A percentile compares a stretch with the other conserved stretches of the same genome.
phyloP scores from a whole-genome alignment of 2,797 vertebrate genomes.

The Cirrhinus molitorella region DNA sequence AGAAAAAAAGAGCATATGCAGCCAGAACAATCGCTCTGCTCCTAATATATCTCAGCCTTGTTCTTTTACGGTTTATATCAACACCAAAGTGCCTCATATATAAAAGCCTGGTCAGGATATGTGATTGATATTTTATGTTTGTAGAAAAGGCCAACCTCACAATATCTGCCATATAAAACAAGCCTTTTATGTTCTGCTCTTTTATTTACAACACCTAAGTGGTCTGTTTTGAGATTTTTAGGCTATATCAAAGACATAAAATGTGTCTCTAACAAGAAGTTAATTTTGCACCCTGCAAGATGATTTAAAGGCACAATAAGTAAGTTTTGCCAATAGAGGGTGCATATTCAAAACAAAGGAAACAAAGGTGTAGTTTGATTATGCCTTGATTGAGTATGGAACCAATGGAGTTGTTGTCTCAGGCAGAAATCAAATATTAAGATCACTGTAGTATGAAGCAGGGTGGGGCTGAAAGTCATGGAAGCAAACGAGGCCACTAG shows the following conservation, averaged over 20 bases:
- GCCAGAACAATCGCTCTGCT: neutral
- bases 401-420: too few relatives aligned
- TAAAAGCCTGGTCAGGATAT: neutral
- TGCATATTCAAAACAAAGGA: too few relatives aligned
- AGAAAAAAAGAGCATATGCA: neutral
- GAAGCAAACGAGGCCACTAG: too few relatives aligned
- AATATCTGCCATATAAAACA: neutral
- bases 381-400: too few relatives aligned
- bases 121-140: neutral
- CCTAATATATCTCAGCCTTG: neutral
- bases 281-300: neutral
- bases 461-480: too few relatives aligned
- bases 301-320: too few relatives aligned
- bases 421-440: too few relatives aligned
- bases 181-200: neutral
- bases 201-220: neutral
- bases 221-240: neutral
- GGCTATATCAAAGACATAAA: neutral
- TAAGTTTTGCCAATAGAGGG: too few relatives aligned
- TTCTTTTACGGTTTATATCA: conserved; percentile 12
- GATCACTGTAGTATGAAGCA: too few relatives aligned
- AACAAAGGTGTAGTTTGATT: too few relatives aligned
- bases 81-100: neutral
- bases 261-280: neutral
- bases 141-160: neutral